Evolutionary conservation across 2,113 vertebrate species (phyloP).

Genomic region (Probosciger aterrimus): DNA sequence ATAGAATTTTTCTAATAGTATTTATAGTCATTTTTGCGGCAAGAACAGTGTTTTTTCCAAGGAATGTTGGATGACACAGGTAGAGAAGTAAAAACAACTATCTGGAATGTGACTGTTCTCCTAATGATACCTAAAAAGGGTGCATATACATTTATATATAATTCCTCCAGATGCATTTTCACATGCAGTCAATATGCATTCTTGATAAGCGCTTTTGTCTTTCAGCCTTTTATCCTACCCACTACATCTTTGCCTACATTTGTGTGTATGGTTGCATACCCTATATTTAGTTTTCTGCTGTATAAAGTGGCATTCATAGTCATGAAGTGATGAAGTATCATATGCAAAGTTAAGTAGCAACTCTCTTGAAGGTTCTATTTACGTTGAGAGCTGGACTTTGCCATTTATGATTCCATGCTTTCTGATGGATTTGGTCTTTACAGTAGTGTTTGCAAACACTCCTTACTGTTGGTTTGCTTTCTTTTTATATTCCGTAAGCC

Average conservation of each 20-base stretch:
- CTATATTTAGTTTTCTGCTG: background rate
- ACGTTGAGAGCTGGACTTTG: background rate
- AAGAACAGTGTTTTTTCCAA: background rate
- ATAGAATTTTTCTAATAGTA: rapidly evolving
- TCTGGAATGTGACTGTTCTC: background rate
- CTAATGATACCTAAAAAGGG: background rate
- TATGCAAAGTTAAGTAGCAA: rapidly evolving
- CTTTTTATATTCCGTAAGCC: background rate
- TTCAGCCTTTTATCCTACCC: background rate
- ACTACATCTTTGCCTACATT: background rate
- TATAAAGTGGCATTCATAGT: background rate
- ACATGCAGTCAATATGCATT: background rate
- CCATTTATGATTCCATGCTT: background rate
- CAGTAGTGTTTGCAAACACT: background rate
- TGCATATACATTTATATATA: background rate
- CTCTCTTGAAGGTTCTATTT: background rate
- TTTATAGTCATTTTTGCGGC: background rate
- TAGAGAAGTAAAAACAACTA: background rate
- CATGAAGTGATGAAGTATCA: background rate
- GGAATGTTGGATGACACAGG: background rate
- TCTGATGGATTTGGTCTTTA: background rate
- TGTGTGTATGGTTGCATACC: rapidly evolving
- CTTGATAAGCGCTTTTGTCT: background rate
- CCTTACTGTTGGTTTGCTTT: background rate
- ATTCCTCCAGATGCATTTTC: background rate